Evolutionary conservation across 1,140 invertebrate genomes (phyloP), one percentile per base, ranked within the genome.

Genomic region (Drosophila miranda): DNA sequence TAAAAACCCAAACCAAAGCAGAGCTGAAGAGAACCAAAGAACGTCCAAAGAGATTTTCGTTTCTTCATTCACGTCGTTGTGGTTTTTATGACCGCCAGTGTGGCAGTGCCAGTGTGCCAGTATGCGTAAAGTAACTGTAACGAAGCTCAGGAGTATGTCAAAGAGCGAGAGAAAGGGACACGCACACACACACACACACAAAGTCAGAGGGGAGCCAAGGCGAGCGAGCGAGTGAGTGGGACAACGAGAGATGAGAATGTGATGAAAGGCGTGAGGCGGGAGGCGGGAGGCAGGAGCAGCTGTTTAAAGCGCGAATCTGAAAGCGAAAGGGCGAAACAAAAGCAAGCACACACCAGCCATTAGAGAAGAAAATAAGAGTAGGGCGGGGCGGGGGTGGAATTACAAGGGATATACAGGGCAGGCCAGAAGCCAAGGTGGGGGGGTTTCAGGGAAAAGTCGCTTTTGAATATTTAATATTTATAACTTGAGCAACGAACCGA

Each of bases 401-500:
- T 19, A 34, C 34, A 38, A 41, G 42, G 44, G 53, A 56, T 46
- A 52, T 41, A 44, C 21, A 30, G 38, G 52, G 38, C 26, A 45
- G 64, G 21, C n/a, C 16, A 14, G 19, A n/a, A 57, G 55, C 60
- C 21, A 58, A 55, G 48, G 63, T 44, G 57, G 49, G 16, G 16
- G 16, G 57, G 48, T 63, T 44, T 53, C 49, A 54, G 53, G 49
- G 56, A 76, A 60, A 63, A 72, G 79, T 68, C 56, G 76, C 80
- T 86, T 84, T 86, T 84, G 73, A 84, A 84, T 84, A 86, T 84
- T 84, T 84, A 86, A 84, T 84, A 84, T 84, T 84, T 84, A 84
- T 84, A 84, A 84, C 80, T 84, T 84, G 80, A 86, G 80, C 80
- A 84, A 75, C 81, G 80, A 84, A 84, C 67, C 81, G 80, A 80